Conservation (phyloP, 2,888 invertebrate genomes). For the Cordilura impudica region DNA sequence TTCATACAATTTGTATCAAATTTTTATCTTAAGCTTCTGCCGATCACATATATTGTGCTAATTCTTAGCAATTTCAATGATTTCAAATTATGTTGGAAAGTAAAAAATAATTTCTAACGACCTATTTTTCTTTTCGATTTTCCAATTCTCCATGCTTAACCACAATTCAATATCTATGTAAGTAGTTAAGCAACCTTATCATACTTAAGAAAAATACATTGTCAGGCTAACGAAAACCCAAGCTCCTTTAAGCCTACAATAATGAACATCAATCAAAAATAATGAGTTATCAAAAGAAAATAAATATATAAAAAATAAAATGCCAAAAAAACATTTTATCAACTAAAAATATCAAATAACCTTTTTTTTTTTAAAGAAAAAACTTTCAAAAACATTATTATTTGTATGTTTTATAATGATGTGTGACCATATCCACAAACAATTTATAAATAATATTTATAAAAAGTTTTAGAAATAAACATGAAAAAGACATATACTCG, state of each 20-base stretch:
- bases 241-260: conserved; percentile 17
- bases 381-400: conserved; percentile 49
- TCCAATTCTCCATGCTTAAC: neutral
- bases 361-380: conserved; percentile 40
- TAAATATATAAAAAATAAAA: conserved; percentile 13
- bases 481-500: conserved; percentile 31
- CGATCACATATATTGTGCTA: no score
- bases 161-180: neutral
- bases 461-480: conserved; percentile 10
- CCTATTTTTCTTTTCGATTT: no score
- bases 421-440: conserved; percentile 48
- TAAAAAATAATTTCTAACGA: no score
- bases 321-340: conserved; percentile 68
- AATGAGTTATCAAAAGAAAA: conserved; percentile 62
- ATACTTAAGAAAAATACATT: neutral
- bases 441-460: neutral
- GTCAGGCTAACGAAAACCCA: neutral
- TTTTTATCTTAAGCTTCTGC: no score
- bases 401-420: conserved; percentile 62
- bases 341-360: conserved; percentile 75
- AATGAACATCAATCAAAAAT: conserved; percentile 63
- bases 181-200: conserved; percentile 48
- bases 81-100: no score
- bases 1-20: no score
- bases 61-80: no score